Base-by-base conservation (phyloP, 2,113 vertebrate genomes). In the Stigmatopora argus region DNA sequence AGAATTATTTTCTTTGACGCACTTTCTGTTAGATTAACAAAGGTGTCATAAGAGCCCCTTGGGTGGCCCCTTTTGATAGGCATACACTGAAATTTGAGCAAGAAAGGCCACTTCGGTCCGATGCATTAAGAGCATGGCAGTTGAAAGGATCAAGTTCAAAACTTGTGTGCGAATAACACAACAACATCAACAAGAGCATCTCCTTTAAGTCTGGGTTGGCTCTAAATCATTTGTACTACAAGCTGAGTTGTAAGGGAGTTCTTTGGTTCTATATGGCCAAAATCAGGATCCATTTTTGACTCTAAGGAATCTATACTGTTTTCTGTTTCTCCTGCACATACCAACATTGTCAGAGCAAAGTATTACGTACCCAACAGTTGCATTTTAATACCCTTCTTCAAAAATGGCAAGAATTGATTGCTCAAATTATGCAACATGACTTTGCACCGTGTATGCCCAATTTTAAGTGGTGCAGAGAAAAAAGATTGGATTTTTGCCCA, bases 1-100 rank as follows among this genome's bases (percentile, higher is more conserved):
- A 10, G 31, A 47, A 64, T 70, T 68, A 65, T 76, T 55, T 46
- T 67, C 57, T 63, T 70, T 61, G 66, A 62, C 57, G 69, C 26
- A 71, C 70, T 79, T 72, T 82, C 70, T 74, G 64, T 69, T 35
- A 74, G 72, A 75, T 78, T 74, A 83, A 45, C 63, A 58, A 65
- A 73, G 48, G 69, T 78, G 72, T 79, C 85, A 85, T 81, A 67
- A 82, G 78, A 86, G 73, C 66, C 80, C 71, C 64, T 84, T 85
- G 48, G 78, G 75, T 62, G 55, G 64, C 55, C 74, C 65, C 81
- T 67, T 73, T 52, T 11, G 31, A 66, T 57, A 67, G 67, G 65
- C 31, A 60, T 13, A 18, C 52, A 74, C 44, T 79, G 85, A 87
- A 85, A 87, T 7, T 3, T 77, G 75, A 87, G 66, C 71, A 48